These are phyloP conservation scores for Leistus spinibarbis DNA, from an alignment of 2,888 invertebrate species.

Conservation along the genomic window DNA sequence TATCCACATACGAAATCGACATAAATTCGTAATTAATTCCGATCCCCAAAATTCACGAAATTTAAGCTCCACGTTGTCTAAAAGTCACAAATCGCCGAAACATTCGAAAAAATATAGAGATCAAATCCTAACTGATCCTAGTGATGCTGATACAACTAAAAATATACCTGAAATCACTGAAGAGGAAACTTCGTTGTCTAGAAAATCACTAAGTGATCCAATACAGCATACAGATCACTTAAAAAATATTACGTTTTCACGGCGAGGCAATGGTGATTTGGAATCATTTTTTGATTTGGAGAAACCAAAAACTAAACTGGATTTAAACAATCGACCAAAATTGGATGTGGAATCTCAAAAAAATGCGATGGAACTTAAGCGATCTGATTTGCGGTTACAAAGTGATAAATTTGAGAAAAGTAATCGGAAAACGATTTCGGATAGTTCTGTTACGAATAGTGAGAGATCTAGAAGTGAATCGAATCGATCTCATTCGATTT, in stretches of 20 bases:
- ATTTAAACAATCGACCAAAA: neutral
- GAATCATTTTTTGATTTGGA: neutral
- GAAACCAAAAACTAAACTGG: neutral
- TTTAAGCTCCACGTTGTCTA: neutral
- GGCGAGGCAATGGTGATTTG: neutral
- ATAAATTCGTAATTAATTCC: neutral
- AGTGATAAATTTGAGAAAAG: neutral
- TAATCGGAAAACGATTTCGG: neutral
- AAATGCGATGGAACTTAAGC: neutral
- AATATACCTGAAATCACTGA: constrained; percentile 56
- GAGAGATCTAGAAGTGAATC: neutral
- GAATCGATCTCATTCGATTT: neutral
- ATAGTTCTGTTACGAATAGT: neutral
- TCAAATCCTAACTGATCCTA: constrained; percentile 41
- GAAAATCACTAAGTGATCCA: constrained; percentile 4
- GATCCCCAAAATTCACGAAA: neutral
- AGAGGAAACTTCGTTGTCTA: constrained; percentile 14
- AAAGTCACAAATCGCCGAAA: neutral
- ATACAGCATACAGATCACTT: neutral
- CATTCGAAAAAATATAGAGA: neutral
- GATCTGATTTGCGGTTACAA: neutral
- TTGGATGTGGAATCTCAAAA: neutral
- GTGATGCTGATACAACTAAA: constrained; percentile 56
- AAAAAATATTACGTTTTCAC: constrained; percentile 23
- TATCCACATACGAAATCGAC: neutral